Conservation (phyloP, 2,113 vertebrate genomes). For the Laticauda colubrina region DNA sequence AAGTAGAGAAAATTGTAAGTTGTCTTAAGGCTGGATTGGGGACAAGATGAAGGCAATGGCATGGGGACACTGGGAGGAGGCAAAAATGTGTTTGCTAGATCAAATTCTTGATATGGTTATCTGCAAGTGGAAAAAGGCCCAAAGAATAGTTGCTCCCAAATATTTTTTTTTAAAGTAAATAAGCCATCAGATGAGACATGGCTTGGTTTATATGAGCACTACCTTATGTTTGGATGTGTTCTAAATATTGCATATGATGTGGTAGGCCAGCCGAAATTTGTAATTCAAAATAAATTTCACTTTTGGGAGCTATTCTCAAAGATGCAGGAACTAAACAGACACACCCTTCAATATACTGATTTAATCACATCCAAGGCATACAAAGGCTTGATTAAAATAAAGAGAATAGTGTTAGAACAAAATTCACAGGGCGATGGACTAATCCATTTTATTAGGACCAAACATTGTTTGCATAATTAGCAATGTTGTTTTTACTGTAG, state of each 20-base stretch:
- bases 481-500: background rate
- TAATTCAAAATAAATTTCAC: background rate
- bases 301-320: background rate
- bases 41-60: background rate
- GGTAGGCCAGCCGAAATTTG: background rate
- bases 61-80: background rate
- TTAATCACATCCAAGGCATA: background rate
- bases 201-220: background rate
- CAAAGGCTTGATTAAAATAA: background rate
- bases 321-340: background rate
- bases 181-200: background rate
- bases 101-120: background rate
- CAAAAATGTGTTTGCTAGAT: background rate
- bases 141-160: background rate
- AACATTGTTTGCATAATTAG: background rate
- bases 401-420: background rate
- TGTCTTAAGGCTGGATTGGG: background rate
- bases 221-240: background rate
- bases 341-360: background rate
- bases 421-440: background rate
- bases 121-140: background rate
- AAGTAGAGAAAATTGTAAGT: background rate
- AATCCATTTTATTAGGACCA: background rate
- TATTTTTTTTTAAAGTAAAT: background rate
- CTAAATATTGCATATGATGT: background rate